phyloP scores from a whole-genome alignment of 1,140 invertebrate species.

The Aleiodes sp. region DNA sequence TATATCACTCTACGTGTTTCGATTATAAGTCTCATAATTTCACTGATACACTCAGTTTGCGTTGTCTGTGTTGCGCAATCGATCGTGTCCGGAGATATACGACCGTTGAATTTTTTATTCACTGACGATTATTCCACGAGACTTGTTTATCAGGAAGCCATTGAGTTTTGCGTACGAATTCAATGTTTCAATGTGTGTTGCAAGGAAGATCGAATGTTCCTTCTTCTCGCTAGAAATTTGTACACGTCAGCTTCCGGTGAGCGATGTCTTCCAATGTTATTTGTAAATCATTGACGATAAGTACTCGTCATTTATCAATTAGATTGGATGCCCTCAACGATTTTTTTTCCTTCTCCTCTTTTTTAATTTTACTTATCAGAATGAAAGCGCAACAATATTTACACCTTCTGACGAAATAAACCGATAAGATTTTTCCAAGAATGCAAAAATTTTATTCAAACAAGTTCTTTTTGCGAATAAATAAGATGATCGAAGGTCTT shows the following conservation, averaged over 20 bases:
- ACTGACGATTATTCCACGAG: background rate
- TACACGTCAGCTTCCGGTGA: background rate
- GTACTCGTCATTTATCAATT: background rate
- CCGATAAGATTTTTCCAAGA: background rate
- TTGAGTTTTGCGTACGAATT: background rate
- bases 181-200: constrained; percentile 1
- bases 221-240: background rate
- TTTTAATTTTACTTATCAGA: background rate
- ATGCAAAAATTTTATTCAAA: background rate
- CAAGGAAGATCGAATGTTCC: background rate
- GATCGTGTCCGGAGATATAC: background rate
- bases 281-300: background rate
- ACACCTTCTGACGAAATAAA: background rate
- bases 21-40: background rate
- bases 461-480: background rate
- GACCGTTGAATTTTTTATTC: background rate
- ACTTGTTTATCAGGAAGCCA: constrained; percentile 7
- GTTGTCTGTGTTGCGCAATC: background rate
- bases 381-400: background rate
- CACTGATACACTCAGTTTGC: background rate
- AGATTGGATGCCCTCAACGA: background rate
- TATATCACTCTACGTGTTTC: background rate
- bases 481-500: background rate
- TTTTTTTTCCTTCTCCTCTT: background rate
- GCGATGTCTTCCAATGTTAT: background rate